Evolutionary conservation across 2,113 vertebrate genomes (phyloP), one percentile per base, ranked within the genome.

Genomic region (Anarhynchus alexandrinus): DNA sequence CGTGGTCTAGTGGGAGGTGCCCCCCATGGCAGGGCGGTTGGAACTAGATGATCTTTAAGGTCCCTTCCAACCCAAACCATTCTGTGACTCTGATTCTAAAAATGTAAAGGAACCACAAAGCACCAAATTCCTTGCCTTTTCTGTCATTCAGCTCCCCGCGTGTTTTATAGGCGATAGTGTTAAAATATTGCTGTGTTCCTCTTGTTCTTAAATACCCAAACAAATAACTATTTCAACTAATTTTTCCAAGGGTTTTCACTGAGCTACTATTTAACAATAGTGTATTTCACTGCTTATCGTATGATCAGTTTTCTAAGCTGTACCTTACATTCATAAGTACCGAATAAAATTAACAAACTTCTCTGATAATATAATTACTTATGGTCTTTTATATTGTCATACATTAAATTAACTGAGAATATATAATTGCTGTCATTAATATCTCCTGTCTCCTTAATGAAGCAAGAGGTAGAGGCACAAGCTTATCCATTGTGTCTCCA

Each of bases 341-440:
- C 0, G 0, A 65, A 65, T 29, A 85, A 91, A 86, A 91, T 43
- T 58, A 93, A 66, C 58, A 91, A 70, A 82, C 27, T 86, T 70
- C 36, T 74, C 66, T 43, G 25, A 66, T 82, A 85, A 64, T 70
- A 16, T 34, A 81, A 78, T 96, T 86, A 88, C 26, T 77, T 77
- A 73, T 15, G 51, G 57, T 57, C 19, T 84, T 47, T 86, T 55
- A 18, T 23, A 58, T 58, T 82, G 49, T 23, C 61, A 62, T 29
- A 26, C 45, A 52, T 89, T 86, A 90, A 93, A 93, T 93, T 86
- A 95, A 82, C 65, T 67, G 71, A 59, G 70, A 91, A 84, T 79
- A 59, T 2, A 5, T 93, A 97, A 92, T 77, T 94, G 70, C 72
- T 91, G 42, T 80, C 86, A 89, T 92, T 93, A 94, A 95, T 90